Base-by-base conservation (phyloP, 2,113 vertebrate species). In the Elaphurus davidianus region DNA sequence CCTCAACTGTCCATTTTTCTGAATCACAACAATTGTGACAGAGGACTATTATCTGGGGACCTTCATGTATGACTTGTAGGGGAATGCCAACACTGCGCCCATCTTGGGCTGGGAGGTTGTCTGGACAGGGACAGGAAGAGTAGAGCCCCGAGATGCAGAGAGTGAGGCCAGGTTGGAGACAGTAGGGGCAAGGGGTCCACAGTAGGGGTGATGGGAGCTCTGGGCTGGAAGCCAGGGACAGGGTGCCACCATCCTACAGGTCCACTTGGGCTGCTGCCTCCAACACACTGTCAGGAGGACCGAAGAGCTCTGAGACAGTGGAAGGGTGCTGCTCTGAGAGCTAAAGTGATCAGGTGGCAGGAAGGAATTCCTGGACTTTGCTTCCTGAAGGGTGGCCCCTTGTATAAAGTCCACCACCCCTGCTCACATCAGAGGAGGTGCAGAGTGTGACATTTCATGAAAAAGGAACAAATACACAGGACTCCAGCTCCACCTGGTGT, bases 351-450 rank as follows among this genome's bases (percentile, higher is more conserved):
- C 62, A n/a, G 62, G 62, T 67, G 33, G 3, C 16, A 67, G 62
- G 62, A 67, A 67, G 62, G 62, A 19, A 67, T n/a, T 67, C 33
- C 62, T 67, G 62, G 33, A 67, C 62, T 67, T 67, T 67, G 62
- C 33, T n/a, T n/a, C 62, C 62, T 67, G 62, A 67, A n/a, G 33
- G 62, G 62, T 67, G 62, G 33, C 16, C 33, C 33, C 62, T 67
- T 67, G 30, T 17, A n/a, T n/a, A 30, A 64, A 67, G 62, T 67
- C 33, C 62, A 67, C 16, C 33, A 67, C 33, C 62, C 62, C 33
- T 33, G 4, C 16, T 67, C 16, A n/a, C 33, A 67, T n/a, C 16
- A 67, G 16, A 33, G n/a, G 62, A n/a, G 7, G 0, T 67, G 16
- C 1, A 64, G 62, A 67, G 16, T 67, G 33, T 67, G 62, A n/a